These are phyloP conservation scores for Spea hammondii DNA, from an alignment of 2,797 vertebrate species.

Conservation along the genomic window DNA sequence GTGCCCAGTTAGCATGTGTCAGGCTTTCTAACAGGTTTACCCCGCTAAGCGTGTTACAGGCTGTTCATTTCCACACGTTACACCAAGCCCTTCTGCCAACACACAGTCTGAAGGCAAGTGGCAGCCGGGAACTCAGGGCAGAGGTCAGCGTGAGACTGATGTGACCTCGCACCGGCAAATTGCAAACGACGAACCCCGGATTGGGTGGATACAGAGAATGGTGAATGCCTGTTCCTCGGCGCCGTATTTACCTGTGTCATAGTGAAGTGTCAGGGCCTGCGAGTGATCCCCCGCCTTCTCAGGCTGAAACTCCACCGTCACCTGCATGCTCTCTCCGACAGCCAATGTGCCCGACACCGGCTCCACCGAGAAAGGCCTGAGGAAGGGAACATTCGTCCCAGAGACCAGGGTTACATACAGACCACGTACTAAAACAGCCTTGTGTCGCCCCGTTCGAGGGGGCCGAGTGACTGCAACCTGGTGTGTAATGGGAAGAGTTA, in stretches of 20 bases:
- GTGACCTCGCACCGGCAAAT: too few species aligned
- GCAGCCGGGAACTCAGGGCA: too few species aligned
- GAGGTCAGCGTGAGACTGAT: too few species aligned
- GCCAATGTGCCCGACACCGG: constrained; percentile 71
- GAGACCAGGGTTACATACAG: too few species aligned
- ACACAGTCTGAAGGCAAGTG: neutral
- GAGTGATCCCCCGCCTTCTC: constrained; percentile 67
- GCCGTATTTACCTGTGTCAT: constrained; percentile 73
- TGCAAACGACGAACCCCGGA: too few species aligned
- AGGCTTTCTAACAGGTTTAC: constrained; percentile 3
- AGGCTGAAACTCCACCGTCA: constrained; percentile 79
- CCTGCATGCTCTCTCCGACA: constrained; percentile 71
- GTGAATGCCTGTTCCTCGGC: neutral
- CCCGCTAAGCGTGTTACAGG: constrained; percentile 32
- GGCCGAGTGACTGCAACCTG: too few species aligned
- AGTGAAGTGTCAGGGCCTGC: constrained; percentile 69
- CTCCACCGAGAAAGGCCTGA: constrained; percentile 81
- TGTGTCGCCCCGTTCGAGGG: too few species aligned
- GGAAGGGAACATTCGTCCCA: constrained; percentile 27
- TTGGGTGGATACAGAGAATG: neutral
- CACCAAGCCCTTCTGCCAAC: neutral
- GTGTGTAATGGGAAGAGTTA: too few species aligned
- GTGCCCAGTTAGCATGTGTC: too few species aligned
- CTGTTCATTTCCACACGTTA: constrained; percentile 37
- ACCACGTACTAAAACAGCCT: too few species aligned